Percentiles rank a stretch among this genome's conserved stretches.
phyloP scores from a whole-genome alignment of 2,113 vertebrate genomes.

The Erythrocebus patas region DNA sequence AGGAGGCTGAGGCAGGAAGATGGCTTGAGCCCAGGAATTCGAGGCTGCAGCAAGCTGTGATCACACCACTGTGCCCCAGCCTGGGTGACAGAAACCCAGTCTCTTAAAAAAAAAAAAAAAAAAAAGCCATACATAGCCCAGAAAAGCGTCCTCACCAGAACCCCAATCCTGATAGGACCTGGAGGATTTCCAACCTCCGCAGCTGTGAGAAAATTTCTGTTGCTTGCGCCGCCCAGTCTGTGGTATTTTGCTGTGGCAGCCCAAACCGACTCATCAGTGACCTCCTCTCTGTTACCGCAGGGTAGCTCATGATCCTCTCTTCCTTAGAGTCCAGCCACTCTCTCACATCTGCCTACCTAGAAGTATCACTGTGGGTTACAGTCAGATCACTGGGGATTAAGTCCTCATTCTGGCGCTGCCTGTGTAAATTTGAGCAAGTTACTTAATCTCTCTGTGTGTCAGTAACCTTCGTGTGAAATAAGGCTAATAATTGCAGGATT shows the following conservation, averaged over 20 bases:
- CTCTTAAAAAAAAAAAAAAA: neutral
- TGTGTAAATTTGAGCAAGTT: neutral
- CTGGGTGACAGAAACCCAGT: too few species aligned
- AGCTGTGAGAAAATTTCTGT: neutral
- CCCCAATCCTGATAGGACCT: neutral
- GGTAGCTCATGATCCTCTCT: neutral
- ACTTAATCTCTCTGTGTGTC: neutral
- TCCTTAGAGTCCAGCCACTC: neutral
- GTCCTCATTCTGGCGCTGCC: neutral
- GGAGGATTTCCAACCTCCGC: neutral
- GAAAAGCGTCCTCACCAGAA: neutral
- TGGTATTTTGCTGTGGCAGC: neutral
- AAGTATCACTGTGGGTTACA: neutral
- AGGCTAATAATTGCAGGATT: neutral
- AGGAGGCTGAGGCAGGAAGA: too few species aligned
- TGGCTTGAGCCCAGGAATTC: too few species aligned
- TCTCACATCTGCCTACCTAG: neutral
- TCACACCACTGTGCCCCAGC: too few species aligned
- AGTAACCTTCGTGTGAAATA: neutral
- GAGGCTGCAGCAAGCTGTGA: too few species aligned
- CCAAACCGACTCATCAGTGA: too few species aligned
- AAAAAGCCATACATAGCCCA: neutral
- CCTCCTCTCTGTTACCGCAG: neutral
- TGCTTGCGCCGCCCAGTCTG: neutral
- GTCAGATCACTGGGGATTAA: neutral